phyloP scores from a whole-genome alignment of 2,888 invertebrate species.

The Dexiosoma caninum region DNA sequence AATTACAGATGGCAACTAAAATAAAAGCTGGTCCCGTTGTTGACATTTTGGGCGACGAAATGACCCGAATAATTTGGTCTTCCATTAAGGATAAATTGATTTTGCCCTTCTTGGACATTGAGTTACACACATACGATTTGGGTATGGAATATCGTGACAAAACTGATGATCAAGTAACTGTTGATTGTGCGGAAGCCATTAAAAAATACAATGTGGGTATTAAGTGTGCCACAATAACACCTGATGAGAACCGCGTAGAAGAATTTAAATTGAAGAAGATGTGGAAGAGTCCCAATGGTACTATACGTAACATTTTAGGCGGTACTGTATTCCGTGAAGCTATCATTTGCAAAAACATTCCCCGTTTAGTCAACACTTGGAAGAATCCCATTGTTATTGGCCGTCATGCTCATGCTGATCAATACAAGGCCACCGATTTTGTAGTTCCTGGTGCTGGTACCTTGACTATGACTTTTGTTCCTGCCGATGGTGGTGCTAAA shows the following conservation, averaged over 20 bases:
- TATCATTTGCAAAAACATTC: slow-evolving; percentile 95
- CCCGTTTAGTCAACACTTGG: slow-evolving; percentile 96
- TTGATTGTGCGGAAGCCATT: slow-evolving; percentile 97
- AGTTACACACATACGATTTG: slow-evolving; percentile 94
- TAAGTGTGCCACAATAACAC: slow-evolving; percentile 99
- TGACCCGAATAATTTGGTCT: slow-evolving; percentile 99
- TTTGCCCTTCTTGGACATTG: slow-evolving; percentile 95
- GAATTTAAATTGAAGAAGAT: slow-evolving; percentile 92
- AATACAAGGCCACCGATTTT: slow-evolving; percentile 98
- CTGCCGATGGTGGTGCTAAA: slow-evolving; percentile 80
- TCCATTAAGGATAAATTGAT: slow-evolving; percentile 98
- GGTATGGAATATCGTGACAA: slow-evolving; percentile 96
- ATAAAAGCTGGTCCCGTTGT: slow-evolving; percentile 92
- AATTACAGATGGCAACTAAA: slow-evolving; percentile 79
- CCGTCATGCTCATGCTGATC: slow-evolving; percentile 98
- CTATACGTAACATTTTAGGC: slow-evolving; percentile 91
- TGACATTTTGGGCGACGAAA: slow-evolving; percentile 95
- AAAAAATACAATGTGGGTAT: slow-evolving; percentile 99
- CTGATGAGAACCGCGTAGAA: slow-evolving; percentile 96
- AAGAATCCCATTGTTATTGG: slow-evolving; percentile 98
- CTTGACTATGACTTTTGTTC: slow-evolving; percentile 89
- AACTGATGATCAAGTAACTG: slow-evolving; percentile 96
- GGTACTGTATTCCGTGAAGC: slow-evolving; percentile 88
- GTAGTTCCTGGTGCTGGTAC: slow-evolving; percentile 94
- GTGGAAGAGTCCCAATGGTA: slow-evolving; percentile 95